phyloP scores from a whole-genome alignment of 2,113 vertebrate species.

The Semnopithecus entellus region DNA sequence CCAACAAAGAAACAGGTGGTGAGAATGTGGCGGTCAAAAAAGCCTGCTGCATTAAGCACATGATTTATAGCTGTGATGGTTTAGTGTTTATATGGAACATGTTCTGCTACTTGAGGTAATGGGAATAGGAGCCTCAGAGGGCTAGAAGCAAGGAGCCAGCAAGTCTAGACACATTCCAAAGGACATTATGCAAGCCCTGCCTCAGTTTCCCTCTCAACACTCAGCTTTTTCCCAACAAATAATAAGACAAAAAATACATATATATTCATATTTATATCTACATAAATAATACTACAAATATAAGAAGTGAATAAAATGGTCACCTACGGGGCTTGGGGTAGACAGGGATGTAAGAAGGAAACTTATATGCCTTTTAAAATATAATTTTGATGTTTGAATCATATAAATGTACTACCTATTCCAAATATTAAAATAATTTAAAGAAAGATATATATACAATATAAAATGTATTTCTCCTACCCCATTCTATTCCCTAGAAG shows the following conservation, averaged over 20 bases:
- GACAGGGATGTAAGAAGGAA: background rate
- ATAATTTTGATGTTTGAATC: background rate
- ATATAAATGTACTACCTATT: background rate
- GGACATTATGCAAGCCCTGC: too few species aligned
- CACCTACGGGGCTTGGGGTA: background rate
- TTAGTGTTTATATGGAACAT: too few species aligned
- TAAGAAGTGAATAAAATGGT: background rate
- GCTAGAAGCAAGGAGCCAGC: too few species aligned
- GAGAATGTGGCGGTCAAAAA: too few species aligned
- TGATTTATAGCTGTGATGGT: too few species aligned
- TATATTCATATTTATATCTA: background rate
- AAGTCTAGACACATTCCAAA: too few species aligned
- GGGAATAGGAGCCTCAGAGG: too few species aligned
- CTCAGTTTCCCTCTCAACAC: too few species aligned
- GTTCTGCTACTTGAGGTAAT: too few species aligned
- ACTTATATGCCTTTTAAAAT: background rate
- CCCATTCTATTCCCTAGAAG: background rate
- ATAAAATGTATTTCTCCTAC: background rate
- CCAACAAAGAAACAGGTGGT: too few species aligned
- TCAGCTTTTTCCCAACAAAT: too few species aligned
- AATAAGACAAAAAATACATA: background rate
- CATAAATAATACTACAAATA: background rate
- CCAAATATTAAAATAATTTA: background rate
- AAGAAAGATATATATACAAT: background rate
- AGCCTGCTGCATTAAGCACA: too few species aligned